Percentiles rank a stretch among this genome's conserved stretches.
Evolutionary conservation across 2,888 invertebrate genomes (phyloP).

Genomic region (Orthosia incerta): DNA sequence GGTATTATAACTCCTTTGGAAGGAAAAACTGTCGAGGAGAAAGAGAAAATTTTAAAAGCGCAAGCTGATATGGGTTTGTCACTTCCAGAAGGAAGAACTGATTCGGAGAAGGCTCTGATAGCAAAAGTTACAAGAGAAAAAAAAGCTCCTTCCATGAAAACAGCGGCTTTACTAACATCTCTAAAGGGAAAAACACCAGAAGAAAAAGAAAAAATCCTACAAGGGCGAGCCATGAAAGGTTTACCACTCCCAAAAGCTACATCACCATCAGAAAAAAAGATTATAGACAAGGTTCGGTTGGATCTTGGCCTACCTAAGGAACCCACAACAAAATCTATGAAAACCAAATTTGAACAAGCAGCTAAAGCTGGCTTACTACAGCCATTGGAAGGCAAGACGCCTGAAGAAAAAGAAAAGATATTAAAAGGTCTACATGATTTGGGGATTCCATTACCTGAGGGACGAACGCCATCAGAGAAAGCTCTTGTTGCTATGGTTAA

Average conservation of each 20-base stretch:
- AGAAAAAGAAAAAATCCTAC: constrained; percentile 18
- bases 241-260: constrained; percentile 17
- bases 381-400: constrained; percentile 60
- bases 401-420: constrained; percentile 63
- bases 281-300: constrained; percentile 38
- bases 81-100: constrained; percentile 67
- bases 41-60: constrained; percentile 61
- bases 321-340: constrained; percentile 53
- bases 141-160: not conserved
- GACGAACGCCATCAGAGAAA: constrained; percentile 65
- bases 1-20: constrained; percentile 55
- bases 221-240: constrained; percentile 47
- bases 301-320: constrained; percentile 60
- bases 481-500: constrained; percentile 8
- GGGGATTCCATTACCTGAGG: constrained; percentile 68
- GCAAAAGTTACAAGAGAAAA: constrained; percentile 9
- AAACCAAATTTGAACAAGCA: constrained; percentile 44
- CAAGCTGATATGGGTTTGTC: constrained; percentile 62
- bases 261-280: constrained; percentile 64
- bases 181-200: constrained; percentile 6
- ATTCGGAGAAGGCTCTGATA: constrained; percentile 59
- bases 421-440: constrained; percentile 57
- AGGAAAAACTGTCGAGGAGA: constrained; percentile 60
- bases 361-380: constrained; percentile 59
- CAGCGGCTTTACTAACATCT: constrained; percentile 5